Conservation (phyloP, 2,797 vertebrate species). For the Acanthornis magna region DNA sequence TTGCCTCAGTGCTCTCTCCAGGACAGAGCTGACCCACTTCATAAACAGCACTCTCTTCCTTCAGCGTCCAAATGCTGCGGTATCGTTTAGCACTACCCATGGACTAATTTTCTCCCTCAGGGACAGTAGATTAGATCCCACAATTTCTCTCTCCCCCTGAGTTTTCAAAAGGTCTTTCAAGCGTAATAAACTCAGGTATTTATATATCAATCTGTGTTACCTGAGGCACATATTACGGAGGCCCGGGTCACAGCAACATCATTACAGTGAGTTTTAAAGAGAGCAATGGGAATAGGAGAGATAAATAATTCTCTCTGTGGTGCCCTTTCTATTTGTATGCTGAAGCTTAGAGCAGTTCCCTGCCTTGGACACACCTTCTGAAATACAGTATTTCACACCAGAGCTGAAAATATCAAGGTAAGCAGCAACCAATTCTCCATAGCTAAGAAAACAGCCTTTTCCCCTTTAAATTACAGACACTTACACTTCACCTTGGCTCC, state of each 20-base stretch:
- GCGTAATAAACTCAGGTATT: slow-evolving; percentile 49
- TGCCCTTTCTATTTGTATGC: slow-evolving; percentile 39
- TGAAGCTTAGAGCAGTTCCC: slow-evolving; percentile 15
- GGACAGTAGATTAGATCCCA: slow-evolving; percentile 38
- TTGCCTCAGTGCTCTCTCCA: neutral
- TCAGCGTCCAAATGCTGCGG: neutral
- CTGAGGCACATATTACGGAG: slow-evolving; percentile 33
- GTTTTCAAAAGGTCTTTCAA: slow-evolving; percentile 50
- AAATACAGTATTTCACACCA: slow-evolving; percentile 17
- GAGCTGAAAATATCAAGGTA: slow-evolving; percentile 11
- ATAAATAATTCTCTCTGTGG: slow-evolving; percentile 16
- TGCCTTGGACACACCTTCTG: slow-evolving; percentile 37
- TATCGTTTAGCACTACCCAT: neutral
- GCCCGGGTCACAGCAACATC: slow-evolving; percentile 41
- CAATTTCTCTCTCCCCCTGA: neutral
- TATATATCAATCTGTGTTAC: slow-evolving; percentile 50
- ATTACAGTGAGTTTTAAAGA: slow-evolving; percentile 29
- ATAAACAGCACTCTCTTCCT: neutral
- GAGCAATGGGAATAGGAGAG: slow-evolving; percentile 42
- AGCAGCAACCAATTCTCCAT: neutral
- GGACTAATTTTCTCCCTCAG: slow-evolving; percentile 49
- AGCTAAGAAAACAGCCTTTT: neutral
- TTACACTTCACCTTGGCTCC: slow-evolving; percentile 18
- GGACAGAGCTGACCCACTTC: neutral
- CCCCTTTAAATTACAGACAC: slow-evolving; percentile 16